Evolutionary conservation across 2,113 vertebrate genomes (phyloP).

Genomic region (Colius striatus): DNA sequence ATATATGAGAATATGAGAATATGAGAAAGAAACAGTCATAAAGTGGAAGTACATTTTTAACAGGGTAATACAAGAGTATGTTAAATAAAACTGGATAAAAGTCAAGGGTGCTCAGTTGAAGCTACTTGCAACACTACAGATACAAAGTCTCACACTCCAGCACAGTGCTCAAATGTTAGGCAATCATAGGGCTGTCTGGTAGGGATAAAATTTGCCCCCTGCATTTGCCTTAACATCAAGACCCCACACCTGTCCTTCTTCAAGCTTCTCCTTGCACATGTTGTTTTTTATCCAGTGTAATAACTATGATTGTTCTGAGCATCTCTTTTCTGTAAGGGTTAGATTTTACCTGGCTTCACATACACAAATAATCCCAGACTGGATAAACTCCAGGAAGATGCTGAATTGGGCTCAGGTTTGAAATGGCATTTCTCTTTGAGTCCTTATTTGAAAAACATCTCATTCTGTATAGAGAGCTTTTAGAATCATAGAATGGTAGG

Average conservation of each 20-base stretch:
- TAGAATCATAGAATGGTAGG: no score
- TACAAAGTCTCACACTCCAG: not conserved
- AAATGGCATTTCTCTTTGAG: not conserved
- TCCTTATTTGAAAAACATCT: not conserved
- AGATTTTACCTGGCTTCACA: not conserved
- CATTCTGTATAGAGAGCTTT: not conserved
- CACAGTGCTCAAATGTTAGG: not conserved
- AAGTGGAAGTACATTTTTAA: not conserved
- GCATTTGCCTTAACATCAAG: not conserved
- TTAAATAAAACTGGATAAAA: constrained; percentile 51
- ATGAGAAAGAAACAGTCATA: constrained; percentile 22
- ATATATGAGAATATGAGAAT: no score
- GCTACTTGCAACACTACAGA: not conserved
- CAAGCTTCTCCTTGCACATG: not conserved
- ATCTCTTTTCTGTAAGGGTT: not conserved
- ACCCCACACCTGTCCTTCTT: not conserved
- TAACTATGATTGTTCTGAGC: not conserved
- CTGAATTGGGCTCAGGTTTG: not conserved
- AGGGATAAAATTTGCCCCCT: not conserved
- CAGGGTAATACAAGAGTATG: not conserved
- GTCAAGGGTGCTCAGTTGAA: not conserved
- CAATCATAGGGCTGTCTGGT: not conserved
- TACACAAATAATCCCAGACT: not conserved
- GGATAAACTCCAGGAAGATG: not conserved
- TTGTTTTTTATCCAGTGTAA: not conserved